Base-by-base conservation (phyloP, 1,140 invertebrate species). In the Leptopilina clavipes region DNA sequence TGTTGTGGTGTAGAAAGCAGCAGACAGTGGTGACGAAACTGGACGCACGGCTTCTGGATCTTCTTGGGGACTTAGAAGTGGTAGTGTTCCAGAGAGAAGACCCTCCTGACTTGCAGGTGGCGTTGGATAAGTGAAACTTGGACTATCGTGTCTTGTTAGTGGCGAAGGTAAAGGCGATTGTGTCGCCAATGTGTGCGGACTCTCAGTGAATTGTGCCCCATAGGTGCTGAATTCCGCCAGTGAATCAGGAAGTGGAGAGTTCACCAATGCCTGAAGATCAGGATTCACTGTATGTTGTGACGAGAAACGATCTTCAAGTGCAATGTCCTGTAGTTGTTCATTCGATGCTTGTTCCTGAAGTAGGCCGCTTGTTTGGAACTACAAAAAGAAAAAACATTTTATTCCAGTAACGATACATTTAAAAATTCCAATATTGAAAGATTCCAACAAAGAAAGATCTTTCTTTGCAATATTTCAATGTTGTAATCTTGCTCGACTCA, bases 21-120 rank as follows among this genome's bases (percentile, higher is more conserved):
- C 94, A 1, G 95, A 94, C 0, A 96, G 86, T 0, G 95, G 95
- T 1, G 93, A 94, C 8, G 93, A 94, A 1, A 93, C 92, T 72
- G 94, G 93, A 17, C 92, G 91, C 0, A 93, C 92, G 76, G 92
- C 91, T 40, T 93, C 93, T 1, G 86, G 83, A 31, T 90, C 89
- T 44, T 90, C 87, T 70, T 91, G 92, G 0, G 92, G 88, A 76
- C 92, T 92, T 7, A 92, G 79, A 43, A 92, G 88, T 11, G 91
- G 91, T 17, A 92, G 81, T 59, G 85, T 91, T 10, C 92, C 92
- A 25, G 86, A 89, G 31, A 88, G 77, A 0, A 90, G 92, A 17
- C 95, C 95, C 88, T 96, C 95, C 81, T 96, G 95, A 81, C 95
- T 96, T 0, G 95, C 95, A 14, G 95, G 95, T 70, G 95, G 95